Base-by-base conservation (phyloP, 2,888 invertebrate species). In the Branchellion lobata region DNA sequence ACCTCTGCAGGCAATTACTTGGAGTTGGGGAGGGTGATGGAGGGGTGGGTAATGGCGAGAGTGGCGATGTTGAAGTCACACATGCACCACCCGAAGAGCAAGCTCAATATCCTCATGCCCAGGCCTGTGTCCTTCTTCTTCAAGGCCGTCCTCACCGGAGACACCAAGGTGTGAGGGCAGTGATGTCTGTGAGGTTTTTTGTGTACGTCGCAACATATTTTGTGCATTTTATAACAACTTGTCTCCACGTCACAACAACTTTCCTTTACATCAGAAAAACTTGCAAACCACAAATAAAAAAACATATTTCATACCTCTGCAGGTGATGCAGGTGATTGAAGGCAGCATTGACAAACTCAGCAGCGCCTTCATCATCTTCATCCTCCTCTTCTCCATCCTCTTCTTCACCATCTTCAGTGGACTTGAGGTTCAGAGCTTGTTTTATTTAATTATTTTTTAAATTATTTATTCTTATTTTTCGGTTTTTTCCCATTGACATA, bases 361-460 rank as follows among this genome's bases (percentile, higher is more conserved):
- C 5, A 93, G 93, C 73, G 91, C 93, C 83, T 90, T 94, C 78
- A 93, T 96, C 84, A 95, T 96, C 82, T 89, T 93, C 76, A 91
- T 93, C n/a, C 91, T 96, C 78, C 90, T 96, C 78, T 86, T 95
- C 36, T 92, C 94, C 84, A 90, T 93, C 27, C 90, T 92, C 75
- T 91, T 93, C 84, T 91, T 93, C 71, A 91, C 93, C 40, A 90
- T 95, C 82, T 94, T 96, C 87, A 91, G 93, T 81, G 91, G 91
- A 80, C 90, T 94, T 83, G 94, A 94, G 91, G 94, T 94, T 88
- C 65, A 34, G 68, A 36, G 8, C 24, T 1, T 14, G 57, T 27
- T 57, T 57, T n/a, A 40, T 40, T 40, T 40, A 14, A 5, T 40
- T 40, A 40, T 40, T 40, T 40, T 40, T 40, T 40, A 14, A 5